Conservation (phyloP, 2,888 invertebrate genomes). For the Orthosia gracilis region DNA sequence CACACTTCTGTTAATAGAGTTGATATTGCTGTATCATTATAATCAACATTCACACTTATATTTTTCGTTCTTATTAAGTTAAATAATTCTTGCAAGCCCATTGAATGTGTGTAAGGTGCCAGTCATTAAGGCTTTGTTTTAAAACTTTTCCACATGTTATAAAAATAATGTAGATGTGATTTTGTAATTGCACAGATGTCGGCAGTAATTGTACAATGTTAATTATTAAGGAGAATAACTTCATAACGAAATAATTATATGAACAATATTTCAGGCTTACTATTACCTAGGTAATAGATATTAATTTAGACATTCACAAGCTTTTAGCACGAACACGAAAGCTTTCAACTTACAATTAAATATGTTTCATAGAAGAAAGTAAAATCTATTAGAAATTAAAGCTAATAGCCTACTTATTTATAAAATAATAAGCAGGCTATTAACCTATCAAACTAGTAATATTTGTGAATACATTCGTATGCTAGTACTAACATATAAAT, state of each 20-base stretch:
- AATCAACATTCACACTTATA: too few relatives aligned
- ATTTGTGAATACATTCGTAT: not conserved
- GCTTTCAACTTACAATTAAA: constrained; percentile 7
- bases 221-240: not conserved
- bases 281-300: not conserved
- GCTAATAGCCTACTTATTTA: too few relatives aligned
- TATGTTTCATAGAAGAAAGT: not conserved
- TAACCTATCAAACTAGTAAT: not conserved
- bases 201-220: not conserved
- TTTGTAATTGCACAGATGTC: constrained; percentile 2
- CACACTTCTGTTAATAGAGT: too few relatives aligned
- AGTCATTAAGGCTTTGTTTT: constrained; percentile 8
- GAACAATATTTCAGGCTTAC: not conserved
- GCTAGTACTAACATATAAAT: not conserved
- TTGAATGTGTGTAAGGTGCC: constrained; percentile 11
- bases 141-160: not conserved
- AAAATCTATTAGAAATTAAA: not conserved
- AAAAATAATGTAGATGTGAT: not conserved
- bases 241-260: not conserved
- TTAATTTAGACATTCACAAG: constrained; percentile 11
- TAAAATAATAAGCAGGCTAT: too few relatives aligned
- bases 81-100: constrained; percentile 12
- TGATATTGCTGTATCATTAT: too few relatives aligned
- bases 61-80: too few relatives aligned
- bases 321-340: not conserved